These are phyloP conservation scores for Parambassis ranga DNA, from an alignment of 2,797 vertebrate genomes.

Conservation along the genomic window DNA sequence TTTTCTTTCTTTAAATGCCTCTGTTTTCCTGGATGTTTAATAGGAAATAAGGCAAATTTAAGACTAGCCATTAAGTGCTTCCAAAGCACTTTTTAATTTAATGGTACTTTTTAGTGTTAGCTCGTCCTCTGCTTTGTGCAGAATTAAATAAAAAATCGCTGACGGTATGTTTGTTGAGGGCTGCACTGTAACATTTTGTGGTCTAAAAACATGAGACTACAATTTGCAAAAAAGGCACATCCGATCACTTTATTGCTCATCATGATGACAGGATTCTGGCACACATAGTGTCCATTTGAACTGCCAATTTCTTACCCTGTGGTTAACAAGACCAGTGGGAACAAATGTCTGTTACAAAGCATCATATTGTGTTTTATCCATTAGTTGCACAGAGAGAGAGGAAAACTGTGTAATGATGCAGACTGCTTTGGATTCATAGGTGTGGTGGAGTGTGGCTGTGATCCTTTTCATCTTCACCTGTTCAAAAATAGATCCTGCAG, in stretches of 20 bases:
- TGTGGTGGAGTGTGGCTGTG: neutral
- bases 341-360: conserved; percentile 20
- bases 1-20: neutral
- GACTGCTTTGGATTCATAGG: neutral
- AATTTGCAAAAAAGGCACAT: conserved; percentile 3
- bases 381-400: conserved; percentile 11
- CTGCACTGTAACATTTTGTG: conserved; percentile 11
- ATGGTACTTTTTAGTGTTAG: neutral
- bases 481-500: neutral
- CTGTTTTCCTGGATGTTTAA: neutral
- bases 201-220: neutral
- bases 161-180: neutral
- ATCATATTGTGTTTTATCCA: conserved; percentile 5
- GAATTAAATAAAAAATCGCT: neutral
- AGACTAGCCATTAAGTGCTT: neutral
- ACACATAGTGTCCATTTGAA: neutral
- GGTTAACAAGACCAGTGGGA: conserved; percentile 9
- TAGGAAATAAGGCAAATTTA: neutral
- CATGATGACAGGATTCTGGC: conserved; percentile 8
- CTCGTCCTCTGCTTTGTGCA: neutral
- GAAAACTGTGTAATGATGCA: conserved; percentile 5
- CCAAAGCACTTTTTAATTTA: neutral
- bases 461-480: neutral
- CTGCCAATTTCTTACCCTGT: conserved; percentile 21
- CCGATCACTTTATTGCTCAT: conserved; percentile 33